phyloP scores from a whole-genome alignment of 2,113 vertebrate genomes.

The Podilymbus podiceps region DNA sequence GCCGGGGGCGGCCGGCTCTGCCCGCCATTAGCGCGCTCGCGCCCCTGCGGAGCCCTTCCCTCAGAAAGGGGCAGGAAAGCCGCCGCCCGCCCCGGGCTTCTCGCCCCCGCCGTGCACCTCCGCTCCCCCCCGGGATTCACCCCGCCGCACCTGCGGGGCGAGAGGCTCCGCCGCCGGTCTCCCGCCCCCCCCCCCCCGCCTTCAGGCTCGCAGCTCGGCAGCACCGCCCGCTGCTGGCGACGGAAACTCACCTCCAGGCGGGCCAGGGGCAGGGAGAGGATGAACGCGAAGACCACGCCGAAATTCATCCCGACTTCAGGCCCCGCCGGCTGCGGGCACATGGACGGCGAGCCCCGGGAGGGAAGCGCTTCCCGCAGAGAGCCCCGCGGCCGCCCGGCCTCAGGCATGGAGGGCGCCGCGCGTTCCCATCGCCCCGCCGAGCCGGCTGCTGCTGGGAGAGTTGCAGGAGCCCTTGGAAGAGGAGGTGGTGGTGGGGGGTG shows the following conservation, averaged over 20 bases:
- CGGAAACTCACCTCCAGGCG: constrained; percentile 67
- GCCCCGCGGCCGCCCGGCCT: constrained; percentile 19
- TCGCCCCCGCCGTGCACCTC: not conserved
- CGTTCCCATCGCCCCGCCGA: constrained; percentile 7
- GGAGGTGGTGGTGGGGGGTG: not conserved
- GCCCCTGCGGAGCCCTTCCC: not conserved
- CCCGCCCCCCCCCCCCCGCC: not conserved
- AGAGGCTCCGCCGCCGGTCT: not conserved
- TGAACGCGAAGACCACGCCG: constrained; percentile 66
- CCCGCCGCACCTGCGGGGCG: not conserved
- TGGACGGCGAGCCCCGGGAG: constrained; percentile 43
- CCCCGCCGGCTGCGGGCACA: constrained; percentile 62
- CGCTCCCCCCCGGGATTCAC: not conserved
- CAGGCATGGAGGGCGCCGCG: constrained; percentile 26
- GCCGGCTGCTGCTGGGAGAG: not conserved
- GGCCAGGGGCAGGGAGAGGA: constrained; percentile 68
- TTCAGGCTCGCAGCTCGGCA: not conserved
- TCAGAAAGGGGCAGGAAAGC: not conserved
- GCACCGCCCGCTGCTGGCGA: constrained; percentile 37
- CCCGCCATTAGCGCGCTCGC: not conserved
- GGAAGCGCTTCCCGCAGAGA: constrained; percentile 28
- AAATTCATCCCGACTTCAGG: constrained; percentile 71
- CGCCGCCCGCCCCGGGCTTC: not conserved
- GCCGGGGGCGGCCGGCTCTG: not conserved
- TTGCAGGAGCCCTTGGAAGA: not conserved